Base-by-base conservation (phyloP, 2,113 vertebrate genomes). In the Petaurus breviceps region DNA sequence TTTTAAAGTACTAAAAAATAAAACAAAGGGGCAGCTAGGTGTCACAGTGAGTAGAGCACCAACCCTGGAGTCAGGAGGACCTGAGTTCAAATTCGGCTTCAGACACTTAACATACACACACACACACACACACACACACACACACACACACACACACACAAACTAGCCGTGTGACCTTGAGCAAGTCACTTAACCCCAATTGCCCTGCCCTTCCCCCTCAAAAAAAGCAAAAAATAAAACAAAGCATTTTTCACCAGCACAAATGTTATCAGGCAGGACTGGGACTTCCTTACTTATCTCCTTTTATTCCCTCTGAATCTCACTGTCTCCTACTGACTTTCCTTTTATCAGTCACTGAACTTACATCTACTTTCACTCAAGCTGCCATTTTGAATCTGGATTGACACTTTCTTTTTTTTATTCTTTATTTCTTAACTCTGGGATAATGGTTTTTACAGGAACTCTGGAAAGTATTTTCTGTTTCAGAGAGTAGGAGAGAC, bases 401-500 rank as follows among this genome's bases (percentile, higher is more conserved):
- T 95, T 91, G 37, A 89, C 31, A 37, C 89, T n/a, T 43, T 54
- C 12, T 97, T 95, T 50, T 9, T 46, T 52, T 31, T 11, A 51
- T 51, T 93, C 84, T 89, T 89, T 96, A 97, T 90, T 97, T 94
- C 97, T 94, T 93, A 91, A 51, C 97, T 97, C 94, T 49, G 47
- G 91, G 90, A 92, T 95, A 96, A 96, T 96, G 90, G 94, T 96
- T 97, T 97, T 97, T 95, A 96, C 93, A 95, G 96, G 97, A 94
- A 94, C 84, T 93, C 95, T 14, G 50, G 6, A 93, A 96, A 97
- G 95, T 95, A 92, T 94, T 50, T 0, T 95, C 95, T 93, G 92
- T 94, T 96, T 89, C 94, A 90, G 61, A 28, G n/a, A 89, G 95
- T 91, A 92, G 92, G 96, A 97, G 16, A 96, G 96, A 94, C 97